A percentile compares a stretch with the other conserved stretches of the same genome.
Conservation (phyloP, 2,888 invertebrate species). For the Cartodere bifasciata region DNA sequence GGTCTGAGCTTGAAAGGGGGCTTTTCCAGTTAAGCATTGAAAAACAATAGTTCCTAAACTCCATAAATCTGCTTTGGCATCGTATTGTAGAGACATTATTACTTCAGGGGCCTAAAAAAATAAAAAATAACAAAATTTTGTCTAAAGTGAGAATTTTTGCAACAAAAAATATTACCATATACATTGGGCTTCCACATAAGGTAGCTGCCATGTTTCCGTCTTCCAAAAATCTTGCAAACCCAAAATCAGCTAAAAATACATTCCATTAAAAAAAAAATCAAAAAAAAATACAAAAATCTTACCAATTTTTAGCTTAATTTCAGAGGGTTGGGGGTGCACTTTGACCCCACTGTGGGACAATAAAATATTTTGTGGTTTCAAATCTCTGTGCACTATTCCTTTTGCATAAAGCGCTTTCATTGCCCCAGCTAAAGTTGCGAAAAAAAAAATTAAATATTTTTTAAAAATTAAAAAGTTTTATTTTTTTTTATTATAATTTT, state of each 20-base stretch:
- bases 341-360: slow-evolving; percentile 70
- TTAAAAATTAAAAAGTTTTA: background rate
- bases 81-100: slow-evolving; percentile 97
- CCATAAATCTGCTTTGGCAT: slow-evolving; percentile 99
- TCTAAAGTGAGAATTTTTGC: background rate
- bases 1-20: slow-evolving; percentile 95
- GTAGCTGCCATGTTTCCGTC: slow-evolving; percentile 99
- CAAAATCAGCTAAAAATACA: slow-evolving; percentile 87
- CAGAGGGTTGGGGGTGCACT: slow-evolving; percentile 56
- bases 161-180: slow-evolving; percentile 66
- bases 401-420: slow-evolving; percentile 95
- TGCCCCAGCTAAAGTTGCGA: slow-evolving; percentile 80
- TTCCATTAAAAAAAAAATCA: slow-evolving; percentile 5
- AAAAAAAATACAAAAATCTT: slow-evolving; percentile 20
- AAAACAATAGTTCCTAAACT: slow-evolving; percentile 93
- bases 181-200: slow-evolving; percentile 99
- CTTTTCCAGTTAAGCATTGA: slow-evolving; percentile 89
- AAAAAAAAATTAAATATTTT: too few species aligned
- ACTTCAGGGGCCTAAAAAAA: slow-evolving; percentile 83
- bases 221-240: slow-evolving; percentile 95
- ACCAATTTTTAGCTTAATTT: slow-evolving; percentile 94
- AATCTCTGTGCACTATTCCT: slow-evolving; percentile 96
- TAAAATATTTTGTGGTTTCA: slow-evolving; percentile 98
- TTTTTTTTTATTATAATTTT: slow-evolving; percentile 1
- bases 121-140: slow-evolving; percentile 1